Percentiles rank a stretch among this genome's conserved stretches.
phyloP scores from a whole-genome alignment of 2,797 vertebrate genomes.

The Cuculus canorus region DNA sequence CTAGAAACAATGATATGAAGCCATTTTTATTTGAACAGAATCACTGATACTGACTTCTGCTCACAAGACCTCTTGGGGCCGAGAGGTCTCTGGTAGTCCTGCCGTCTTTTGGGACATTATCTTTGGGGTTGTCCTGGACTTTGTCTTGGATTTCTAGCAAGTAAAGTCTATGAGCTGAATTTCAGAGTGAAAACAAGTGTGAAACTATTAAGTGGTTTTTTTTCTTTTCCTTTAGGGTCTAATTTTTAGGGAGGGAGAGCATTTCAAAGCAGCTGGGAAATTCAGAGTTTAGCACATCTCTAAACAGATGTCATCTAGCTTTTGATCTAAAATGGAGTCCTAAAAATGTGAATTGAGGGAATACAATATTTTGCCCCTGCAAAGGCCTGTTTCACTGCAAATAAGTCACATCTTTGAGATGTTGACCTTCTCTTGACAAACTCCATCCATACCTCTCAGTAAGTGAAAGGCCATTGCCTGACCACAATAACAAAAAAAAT shows the following conservation, averaged over 20 bases:
- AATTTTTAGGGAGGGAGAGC: neutral
- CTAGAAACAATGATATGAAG: neutral
- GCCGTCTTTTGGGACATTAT: neutral
- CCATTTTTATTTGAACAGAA: neutral
- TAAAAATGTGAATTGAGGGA: neutral
- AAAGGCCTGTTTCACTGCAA: neutral
- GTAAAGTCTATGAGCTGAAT: neutral
- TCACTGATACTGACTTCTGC: neutral
- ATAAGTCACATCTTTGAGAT: neutral
- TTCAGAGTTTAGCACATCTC: neutral
- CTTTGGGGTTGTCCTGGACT: neutral
- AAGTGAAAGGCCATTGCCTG: slow-evolving; percentile 16
- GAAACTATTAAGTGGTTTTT: neutral
- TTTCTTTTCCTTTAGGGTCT: neutral
- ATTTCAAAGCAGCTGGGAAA: neutral
- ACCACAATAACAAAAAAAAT: neutral
- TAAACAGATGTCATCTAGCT: neutral
- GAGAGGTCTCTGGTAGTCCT: neutral
- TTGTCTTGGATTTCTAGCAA: neutral
- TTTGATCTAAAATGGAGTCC: neutral
- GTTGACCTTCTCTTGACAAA: slow-evolving; percentile 1
- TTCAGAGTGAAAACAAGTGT: neutral
- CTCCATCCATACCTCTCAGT: neutral
- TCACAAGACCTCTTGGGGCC: neutral
- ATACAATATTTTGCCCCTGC: neutral